These are phyloP conservation scores for Oryctolagus cuniculus DNA, from an alignment of 2,113 vertebrate genomes.

Conservation along the genomic window mOryCun1.1 NC_091434.1:1142001-1142500, in stretches of 20 bases:
- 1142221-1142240: neutral
- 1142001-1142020: neutral
- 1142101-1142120: neutral
- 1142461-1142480: neutral
- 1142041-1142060: neutral
- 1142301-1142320: neutral
- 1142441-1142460: rapidly evolving
- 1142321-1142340: neutral
- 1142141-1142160: neutral
- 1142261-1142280: constrained; percentile 28
- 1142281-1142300: rapidly evolving
- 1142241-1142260: neutral
- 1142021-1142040: neutral
- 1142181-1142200: rapidly evolving
- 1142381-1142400: rapidly evolving
- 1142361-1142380: rapidly evolving
- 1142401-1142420: rapidly evolving
- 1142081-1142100: no score
- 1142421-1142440: neutral
- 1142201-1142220: neutral
- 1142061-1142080: no score
- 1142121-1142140: neutral
- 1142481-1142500: neutral
- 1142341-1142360: neutral
- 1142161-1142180: no score